phyloP scores from a whole-genome alignment of 2,797 vertebrate species.

The Chaenodraco wilsoni region DNA sequence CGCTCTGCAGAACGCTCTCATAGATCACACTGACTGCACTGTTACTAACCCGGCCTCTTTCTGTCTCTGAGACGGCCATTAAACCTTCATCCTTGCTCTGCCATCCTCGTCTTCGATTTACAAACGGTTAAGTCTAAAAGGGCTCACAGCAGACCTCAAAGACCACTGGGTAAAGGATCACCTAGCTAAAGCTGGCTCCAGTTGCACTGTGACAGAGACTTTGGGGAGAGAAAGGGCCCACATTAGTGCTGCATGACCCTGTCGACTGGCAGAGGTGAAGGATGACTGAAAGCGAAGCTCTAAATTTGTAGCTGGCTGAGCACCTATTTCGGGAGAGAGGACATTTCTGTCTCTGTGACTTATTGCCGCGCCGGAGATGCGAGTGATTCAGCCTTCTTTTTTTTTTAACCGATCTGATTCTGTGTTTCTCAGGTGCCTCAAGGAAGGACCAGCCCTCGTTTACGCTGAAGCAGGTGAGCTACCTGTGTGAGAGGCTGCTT shows the following conservation, averaged over 20 bases:
- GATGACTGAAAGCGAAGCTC: slow-evolving; percentile 33
- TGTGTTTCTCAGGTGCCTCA: slow-evolving; percentile 79
- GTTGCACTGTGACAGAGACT: slow-evolving; percentile 34
- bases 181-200: slow-evolving; percentile 19
- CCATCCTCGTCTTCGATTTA: slow-evolving; percentile 52
- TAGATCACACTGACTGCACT: slow-evolving; percentile 50
- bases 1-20: slow-evolving; percentile 16
- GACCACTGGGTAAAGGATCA: slow-evolving; percentile 41
- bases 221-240: slow-evolving; percentile 7
- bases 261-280: slow-evolving; percentile 29
- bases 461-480: slow-evolving; percentile 92
- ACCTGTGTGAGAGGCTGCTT: slow-evolving; percentile 91
- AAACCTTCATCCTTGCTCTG: slow-evolving; percentile 31
- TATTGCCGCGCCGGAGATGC: neutral
- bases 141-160: slow-evolving; percentile 47
- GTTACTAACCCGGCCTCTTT: slow-evolving; percentile 35
- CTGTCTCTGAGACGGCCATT: slow-evolving; percentile 32
- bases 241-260: slow-evolving; percentile 51
- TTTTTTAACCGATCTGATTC: slow-evolving; percentile 18
- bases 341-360: slow-evolving; percentile 19
- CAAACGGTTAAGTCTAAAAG: slow-evolving; percentile 40
- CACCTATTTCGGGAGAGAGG: slow-evolving; percentile 36
- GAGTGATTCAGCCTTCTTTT: neutral
- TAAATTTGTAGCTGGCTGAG: slow-evolving; percentile 37
- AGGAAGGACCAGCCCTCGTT: slow-evolving; percentile 94